Percentiles rank a stretch among this genome's conserved stretches.
Conservation (phyloP, 1,140 invertebrate genomes). For the Acromyrmex echinatior region DNA sequence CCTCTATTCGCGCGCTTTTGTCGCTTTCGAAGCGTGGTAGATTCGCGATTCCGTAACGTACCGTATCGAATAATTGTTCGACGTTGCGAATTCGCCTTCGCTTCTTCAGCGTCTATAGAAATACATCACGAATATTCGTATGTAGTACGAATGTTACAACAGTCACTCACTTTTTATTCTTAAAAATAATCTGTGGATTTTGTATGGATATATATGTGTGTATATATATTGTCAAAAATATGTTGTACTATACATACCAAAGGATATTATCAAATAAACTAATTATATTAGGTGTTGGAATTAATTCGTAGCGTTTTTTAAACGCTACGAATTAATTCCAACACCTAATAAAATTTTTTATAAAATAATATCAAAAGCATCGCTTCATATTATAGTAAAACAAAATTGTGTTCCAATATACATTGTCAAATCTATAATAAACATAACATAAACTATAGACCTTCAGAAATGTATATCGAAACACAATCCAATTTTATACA, state of each 20-base stretch:
- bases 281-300: too few relatives aligned
- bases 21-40: slow-evolving; percentile 16
- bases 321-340: too few relatives aligned
- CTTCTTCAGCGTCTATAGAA: slow-evolving; percentile 17
- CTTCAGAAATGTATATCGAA: too few relatives aligned
- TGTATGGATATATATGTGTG: too few relatives aligned
- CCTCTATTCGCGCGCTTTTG: slow-evolving; percentile 52
- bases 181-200: neutral
- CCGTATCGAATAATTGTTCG: slow-evolving; percentile 52
- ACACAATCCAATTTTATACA: neutral
- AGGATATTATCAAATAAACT: neutral
- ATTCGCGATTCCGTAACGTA: slow-evolving; percentile 53
- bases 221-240: neutral
- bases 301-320: too few relatives aligned
- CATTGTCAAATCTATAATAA: too few relatives aligned
- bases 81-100: slow-evolving; percentile 35
- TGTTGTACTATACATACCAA: neutral
- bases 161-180: neutral
- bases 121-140: neutral
- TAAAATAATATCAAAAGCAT: neutral
- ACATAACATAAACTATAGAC: too few relatives aligned
- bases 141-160: neutral
- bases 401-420: neutral
- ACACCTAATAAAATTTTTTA: neutral
- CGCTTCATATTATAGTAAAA: neutral